Evolutionary conservation across 2,113 vertebrate genomes (phyloP).

Genomic region (Marmota flaviventris): DNA sequence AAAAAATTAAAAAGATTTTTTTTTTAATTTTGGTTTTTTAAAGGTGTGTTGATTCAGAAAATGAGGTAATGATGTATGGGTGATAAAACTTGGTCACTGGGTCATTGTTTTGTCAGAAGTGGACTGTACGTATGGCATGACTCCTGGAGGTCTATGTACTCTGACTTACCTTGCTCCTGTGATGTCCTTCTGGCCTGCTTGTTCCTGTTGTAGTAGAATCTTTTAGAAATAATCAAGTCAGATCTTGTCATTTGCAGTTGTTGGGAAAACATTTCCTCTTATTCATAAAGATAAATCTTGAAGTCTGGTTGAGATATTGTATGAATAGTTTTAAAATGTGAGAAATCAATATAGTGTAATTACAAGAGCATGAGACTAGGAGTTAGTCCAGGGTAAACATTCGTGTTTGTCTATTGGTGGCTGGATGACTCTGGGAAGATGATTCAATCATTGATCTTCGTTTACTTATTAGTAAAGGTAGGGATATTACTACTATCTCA

Average conservation of each 20-base stretch:
- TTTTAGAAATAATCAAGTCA: neutral
- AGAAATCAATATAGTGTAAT: neutral
- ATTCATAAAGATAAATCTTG: neutral
- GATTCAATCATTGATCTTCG: neutral
- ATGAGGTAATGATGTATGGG: neutral
- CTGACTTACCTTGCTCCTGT: neutral
- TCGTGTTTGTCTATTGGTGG: neutral
- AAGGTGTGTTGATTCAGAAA: conserved; percentile 18
- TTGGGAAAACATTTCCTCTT: neutral
- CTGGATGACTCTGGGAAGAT: neutral
- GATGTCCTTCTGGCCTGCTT: neutral
- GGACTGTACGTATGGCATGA: neutral
- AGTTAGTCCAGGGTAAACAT: neutral
- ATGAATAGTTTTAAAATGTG: conserved; percentile 38
- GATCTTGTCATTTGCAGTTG: neutral
- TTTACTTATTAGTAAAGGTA: neutral
- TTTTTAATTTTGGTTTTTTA: neutral
- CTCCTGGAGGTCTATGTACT: neutral
- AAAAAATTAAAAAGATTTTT: too few species aligned
- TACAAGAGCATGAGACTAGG: neutral
- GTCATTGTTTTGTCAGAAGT: neutral
- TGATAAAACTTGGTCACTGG: neutral
- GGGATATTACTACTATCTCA: neutral
- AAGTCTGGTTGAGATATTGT: neutral
- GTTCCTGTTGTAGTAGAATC: neutral